These are phyloP conservation scores for Trachurus trachurus DNA, from an alignment of 2,797 vertebrate species.

Conservation along the genomic window DNA sequence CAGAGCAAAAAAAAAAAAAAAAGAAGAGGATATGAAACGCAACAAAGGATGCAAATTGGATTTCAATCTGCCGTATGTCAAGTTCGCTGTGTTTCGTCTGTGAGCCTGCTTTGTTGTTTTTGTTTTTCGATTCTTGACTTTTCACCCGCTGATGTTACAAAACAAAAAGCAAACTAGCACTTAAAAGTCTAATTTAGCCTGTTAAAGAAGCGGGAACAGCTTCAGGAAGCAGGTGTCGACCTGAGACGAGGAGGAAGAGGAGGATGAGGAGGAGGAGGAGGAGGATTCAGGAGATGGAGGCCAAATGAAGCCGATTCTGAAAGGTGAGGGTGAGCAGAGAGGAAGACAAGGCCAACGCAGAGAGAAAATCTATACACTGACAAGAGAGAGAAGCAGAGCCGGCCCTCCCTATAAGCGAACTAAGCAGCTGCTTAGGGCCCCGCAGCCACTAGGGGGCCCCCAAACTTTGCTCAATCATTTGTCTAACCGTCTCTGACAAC, in stretches of 20 bases:
- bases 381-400: slow-evolving; percentile 41
- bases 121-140: slow-evolving; percentile 37
- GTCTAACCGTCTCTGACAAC: too few species aligned
- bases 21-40: slow-evolving; percentile 30
- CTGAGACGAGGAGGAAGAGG: slow-evolving; percentile 29
- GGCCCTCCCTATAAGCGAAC: too few species aligned
- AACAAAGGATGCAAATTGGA: slow-evolving; percentile 37
- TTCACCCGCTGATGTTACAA: slow-evolving; percentile 11
- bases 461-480: too few species aligned
- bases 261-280: too few species aligned
- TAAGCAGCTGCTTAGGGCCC: too few species aligned
- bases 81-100: not conserved
- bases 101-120: not conserved
- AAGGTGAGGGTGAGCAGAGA: slow-evolving; percentile 46
- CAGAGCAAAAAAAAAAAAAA: not conserved
- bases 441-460: too few species aligned
- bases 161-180: slow-evolving; percentile 40
- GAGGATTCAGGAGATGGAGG: slow-evolving; percentile 44
- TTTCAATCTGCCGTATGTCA: slow-evolving; percentile 33
- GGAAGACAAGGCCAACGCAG: slow-evolving; percentile 52
- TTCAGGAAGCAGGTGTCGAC: slow-evolving; percentile 33
- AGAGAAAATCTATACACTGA: slow-evolving; percentile 67
- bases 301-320: slow-evolving; percentile 69
- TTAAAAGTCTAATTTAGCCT: slow-evolving; percentile 41
- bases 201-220: slow-evolving; percentile 22